These are phyloP conservation scores for Himalopsyche anomala DNA, from an alignment of 2,888 invertebrate genomes.

Conservation along the genomic window DNA sequence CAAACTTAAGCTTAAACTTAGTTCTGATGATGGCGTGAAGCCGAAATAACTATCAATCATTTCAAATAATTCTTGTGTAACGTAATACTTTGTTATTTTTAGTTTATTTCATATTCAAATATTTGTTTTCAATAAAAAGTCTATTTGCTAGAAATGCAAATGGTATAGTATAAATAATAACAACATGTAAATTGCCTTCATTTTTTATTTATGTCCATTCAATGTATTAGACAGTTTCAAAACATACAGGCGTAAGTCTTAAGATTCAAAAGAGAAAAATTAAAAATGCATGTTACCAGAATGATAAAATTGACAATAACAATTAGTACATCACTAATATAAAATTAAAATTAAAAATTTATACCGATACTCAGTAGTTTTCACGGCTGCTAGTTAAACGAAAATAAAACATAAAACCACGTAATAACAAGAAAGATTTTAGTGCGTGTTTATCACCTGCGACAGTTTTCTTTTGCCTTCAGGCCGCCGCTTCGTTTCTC, in stretches of 20 bases:
- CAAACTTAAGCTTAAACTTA: no score
- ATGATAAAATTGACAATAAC: constrained; percentile 28
- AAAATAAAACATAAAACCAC: constrained; percentile 35
- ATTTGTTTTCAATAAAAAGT: no score
- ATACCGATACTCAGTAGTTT: background rate
- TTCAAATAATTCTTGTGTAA: no score
- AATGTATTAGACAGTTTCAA: constrained; percentile 8
- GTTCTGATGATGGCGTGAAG: no score
- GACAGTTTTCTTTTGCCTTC: constrained; percentile 11
- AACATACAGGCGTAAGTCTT: constrained; percentile 33
- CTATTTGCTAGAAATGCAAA: no score
- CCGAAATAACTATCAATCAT: no score
- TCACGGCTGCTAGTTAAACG: background rate
- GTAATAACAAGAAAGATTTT: constrained; percentile 37
- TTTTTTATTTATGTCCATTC: constrained; percentile 5
- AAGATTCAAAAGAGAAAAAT: constrained; percentile 36
- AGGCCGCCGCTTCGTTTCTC: background rate
- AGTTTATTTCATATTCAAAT: no score
- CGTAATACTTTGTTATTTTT: no score
- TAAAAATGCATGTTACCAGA: constrained; percentile 22
- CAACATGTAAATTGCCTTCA: background rate
- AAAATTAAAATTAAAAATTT: constrained; percentile 32
- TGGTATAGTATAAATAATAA: background rate
- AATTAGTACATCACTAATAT: constrained; percentile 30
- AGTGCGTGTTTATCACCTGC: constrained; percentile 37